phyloP scores from a whole-genome alignment of 2,113 vertebrate species.

The Pelecanoides urinatrix region DNA sequence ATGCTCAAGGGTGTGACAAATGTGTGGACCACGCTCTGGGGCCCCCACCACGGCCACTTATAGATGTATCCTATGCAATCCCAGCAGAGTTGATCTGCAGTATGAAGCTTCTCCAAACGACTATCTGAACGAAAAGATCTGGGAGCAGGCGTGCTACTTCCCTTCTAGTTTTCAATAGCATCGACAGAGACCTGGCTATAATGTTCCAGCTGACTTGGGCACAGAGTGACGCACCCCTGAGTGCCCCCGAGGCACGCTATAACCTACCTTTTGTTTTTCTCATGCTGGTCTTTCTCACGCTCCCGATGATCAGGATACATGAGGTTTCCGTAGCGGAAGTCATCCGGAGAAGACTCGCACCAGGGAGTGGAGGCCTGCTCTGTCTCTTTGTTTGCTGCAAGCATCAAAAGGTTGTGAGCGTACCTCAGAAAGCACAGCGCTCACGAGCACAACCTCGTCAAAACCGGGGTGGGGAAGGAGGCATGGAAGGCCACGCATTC shows the following conservation, averaged over 20 bases:
- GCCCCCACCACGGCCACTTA: not conserved
- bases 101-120: not conserved
- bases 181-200: not conserved
- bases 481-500: not conserved
- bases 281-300: slow-evolving; percentile 92
- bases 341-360: slow-evolving; percentile 91
- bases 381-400: slow-evolving; percentile 78
- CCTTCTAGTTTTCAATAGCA: not conserved
- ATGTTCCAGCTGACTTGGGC: not conserved
- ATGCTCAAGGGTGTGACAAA: accelerated
- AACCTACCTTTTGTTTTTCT: slow-evolving; percentile 92
- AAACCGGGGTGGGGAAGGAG: not conserved
- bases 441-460: not conserved
- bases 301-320: slow-evolving; percentile 85
- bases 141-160: not conserved
- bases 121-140: not conserved
- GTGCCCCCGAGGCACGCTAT: accelerated
- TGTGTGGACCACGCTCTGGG: no score
- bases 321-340: slow-evolving; percentile 84
- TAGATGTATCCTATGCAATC: not conserved
- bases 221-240: not conserved
- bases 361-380: slow-evolving; percentile 84
- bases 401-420: not conserved
- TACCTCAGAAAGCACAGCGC: not conserved
- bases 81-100: not conserved